Conservation (phyloP, 1,140 invertebrate genomes). For the Armadillidium nasatum region DNA sequence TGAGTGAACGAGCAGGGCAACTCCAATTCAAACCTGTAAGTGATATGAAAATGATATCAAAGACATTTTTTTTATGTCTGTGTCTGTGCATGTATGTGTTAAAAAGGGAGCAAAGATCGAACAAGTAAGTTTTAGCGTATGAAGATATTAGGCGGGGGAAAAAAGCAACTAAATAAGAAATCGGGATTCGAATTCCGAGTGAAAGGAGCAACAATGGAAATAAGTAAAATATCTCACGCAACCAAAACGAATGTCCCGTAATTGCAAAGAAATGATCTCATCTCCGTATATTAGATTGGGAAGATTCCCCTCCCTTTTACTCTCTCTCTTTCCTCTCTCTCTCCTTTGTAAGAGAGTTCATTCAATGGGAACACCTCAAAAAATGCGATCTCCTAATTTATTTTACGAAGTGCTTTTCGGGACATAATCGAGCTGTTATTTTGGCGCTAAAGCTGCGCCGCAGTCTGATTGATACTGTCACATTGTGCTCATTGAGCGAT, state of each 20-base stretch:
- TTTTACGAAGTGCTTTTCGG: slow-evolving; percentile 9
- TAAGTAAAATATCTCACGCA: slow-evolving; percentile 11
- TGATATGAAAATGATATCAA: background rate
- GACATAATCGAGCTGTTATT: slow-evolving; percentile 8
- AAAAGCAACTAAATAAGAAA: background rate
- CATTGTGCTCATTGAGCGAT: slow-evolving; percentile 11
- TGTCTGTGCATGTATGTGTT: no score
- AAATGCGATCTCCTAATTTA: slow-evolving; percentile 13
- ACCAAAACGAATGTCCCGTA: slow-evolving; percentile 1
- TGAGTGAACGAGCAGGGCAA: background rate
- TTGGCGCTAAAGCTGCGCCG: slow-evolving; percentile 3
- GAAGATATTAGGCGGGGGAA: background rate
- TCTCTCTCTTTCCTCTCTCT: background rate
- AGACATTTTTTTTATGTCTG: background rate
- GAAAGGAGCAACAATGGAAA: slow-evolving; percentile 6
- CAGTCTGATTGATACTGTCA: slow-evolving; percentile 1
- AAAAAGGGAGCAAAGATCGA: background rate
- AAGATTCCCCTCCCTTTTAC: background rate
- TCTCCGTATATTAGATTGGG: slow-evolving; percentile 8
- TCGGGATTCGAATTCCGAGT: background rate
- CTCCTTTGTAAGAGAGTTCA: background rate
- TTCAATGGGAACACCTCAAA: slow-evolving; percentile 6
- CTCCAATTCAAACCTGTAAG: background rate
- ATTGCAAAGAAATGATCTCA: slow-evolving; percentile 13
- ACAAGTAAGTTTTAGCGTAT: background rate